These are phyloP conservation scores for Dasypolia templi DNA, from an alignment of 2,888 invertebrate genomes.

Conservation along the genomic window DNA sequence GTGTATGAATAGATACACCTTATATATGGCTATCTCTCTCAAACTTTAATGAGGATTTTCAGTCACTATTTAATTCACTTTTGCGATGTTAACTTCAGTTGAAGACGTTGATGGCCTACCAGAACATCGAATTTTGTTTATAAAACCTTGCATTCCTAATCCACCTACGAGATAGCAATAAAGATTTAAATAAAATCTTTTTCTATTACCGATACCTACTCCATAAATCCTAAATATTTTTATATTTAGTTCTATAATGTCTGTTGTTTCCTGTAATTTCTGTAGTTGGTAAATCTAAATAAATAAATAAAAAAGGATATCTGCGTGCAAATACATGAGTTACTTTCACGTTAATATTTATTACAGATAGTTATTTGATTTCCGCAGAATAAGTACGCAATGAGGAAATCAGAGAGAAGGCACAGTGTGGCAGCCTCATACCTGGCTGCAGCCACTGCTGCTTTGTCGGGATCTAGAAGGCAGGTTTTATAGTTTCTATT, in stretches of 20 bases:
- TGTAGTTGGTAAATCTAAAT: too few relatives aligned
- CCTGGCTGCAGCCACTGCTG: conserved; percentile 85
- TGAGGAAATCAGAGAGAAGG: conserved; percentile 72
- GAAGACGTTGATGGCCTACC: too few relatives aligned
- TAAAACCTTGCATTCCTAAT: conserved; percentile 5
- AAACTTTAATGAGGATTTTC: too few relatives aligned
- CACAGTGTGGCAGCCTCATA: conserved; percentile 84
- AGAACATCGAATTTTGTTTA: too few relatives aligned
- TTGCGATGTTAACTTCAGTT: too few relatives aligned
- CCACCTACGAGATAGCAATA: not conserved
- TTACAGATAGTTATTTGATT: not conserved
- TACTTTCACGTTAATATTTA: conserved; percentile 7
- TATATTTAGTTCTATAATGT: too few relatives aligned
- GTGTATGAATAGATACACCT: too few relatives aligned
- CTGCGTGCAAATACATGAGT: not conserved
- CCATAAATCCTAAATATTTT: not conserved
- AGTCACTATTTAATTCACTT: too few relatives aligned
- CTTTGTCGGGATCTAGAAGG: conserved; percentile 77
- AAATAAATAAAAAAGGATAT: too few relatives aligned
- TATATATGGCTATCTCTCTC: too few relatives aligned
- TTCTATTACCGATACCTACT: not conserved
- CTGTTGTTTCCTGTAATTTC: too few relatives aligned
- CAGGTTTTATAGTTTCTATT: conserved; percentile 41
- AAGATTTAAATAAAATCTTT: conserved; percentile 3
- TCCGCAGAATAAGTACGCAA: conserved; percentile 65